Evolutionary conservation across 2,888 invertebrate genomes (phyloP).

Genomic region (Molanna angustata): DNA sequence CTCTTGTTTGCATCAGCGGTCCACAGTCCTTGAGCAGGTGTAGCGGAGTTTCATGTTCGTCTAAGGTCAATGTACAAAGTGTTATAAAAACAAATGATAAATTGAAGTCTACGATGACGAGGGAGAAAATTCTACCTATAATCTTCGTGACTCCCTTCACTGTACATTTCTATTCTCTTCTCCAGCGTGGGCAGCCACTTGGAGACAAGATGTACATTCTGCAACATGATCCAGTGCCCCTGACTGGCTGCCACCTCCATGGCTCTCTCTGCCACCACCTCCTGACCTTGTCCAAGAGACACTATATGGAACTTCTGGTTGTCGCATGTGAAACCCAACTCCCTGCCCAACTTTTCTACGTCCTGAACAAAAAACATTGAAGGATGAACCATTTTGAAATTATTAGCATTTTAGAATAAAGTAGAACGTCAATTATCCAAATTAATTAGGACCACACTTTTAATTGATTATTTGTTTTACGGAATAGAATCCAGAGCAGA

Average conservation of each 20-base stretch:
- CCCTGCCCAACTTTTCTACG: conserved; percentile 81
- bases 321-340: conserved; percentile 75
- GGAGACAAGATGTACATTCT: conserved; percentile 90
- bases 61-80: not conserved
- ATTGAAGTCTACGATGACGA: no score
- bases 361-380: conserved; percentile 64
- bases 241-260: conserved; percentile 70
- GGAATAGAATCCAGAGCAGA: no score
- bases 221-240: conserved; percentile 92
- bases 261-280: conserved; percentile 85
- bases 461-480: no score
- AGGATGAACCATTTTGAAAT: no score
- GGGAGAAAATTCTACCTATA: conserved; percentile 51
- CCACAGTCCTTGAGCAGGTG: no score
- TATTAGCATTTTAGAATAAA: no score
- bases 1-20: no score
- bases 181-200: conserved; percentile 87
- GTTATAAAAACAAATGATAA: not conserved
- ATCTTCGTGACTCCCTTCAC: conserved; percentile 61
- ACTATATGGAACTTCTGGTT: conserved; percentile 87
- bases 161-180: conserved; percentile 84
- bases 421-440: no score
- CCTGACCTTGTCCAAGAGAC: conserved; percentile 93
- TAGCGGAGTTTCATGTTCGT: no score
- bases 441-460: no score